Conservation (phyloP, 2,113 vertebrate species). For the Rhipidura dahli region DNA sequence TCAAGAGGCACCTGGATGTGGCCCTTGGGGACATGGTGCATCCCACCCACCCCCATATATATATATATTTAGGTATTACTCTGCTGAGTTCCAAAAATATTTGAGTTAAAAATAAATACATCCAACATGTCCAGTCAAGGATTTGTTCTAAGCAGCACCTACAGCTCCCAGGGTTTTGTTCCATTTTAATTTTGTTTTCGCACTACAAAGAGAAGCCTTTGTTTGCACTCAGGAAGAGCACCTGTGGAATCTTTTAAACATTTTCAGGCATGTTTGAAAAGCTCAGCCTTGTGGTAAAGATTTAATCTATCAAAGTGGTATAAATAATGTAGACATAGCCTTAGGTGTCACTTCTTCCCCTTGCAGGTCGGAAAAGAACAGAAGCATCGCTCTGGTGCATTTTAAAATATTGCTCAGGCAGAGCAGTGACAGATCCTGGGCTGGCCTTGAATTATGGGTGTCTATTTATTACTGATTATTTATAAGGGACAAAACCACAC, state of each 20-base stretch:
- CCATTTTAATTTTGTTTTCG: conserved; percentile 61
- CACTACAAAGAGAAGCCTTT: conserved; percentile 68
- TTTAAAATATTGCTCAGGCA: conserved; percentile 22
- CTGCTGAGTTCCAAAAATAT: conserved; percentile 38
- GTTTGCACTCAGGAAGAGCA: conserved; percentile 71
- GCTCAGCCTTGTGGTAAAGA: conserved; percentile 68
- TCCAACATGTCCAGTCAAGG: conserved; percentile 67
- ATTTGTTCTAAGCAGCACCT: conserved; percentile 47
- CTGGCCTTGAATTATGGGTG: background rate
- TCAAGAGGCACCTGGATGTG: background rate
- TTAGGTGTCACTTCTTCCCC: conserved; percentile 70
- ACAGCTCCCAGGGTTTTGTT: conserved; percentile 56
- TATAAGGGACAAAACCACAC: conserved; percentile 22
- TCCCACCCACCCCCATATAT: background rate
- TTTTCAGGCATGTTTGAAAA: conserved; percentile 74
- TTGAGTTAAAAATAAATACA: conserved; percentile 58
- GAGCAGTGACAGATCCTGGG: background rate
- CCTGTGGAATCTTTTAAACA: conserved; percentile 76
- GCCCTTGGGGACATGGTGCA: background rate
- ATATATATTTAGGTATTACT: background rate
- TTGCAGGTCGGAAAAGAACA: conserved; percentile 42
- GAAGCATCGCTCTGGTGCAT: conserved; percentile 29
- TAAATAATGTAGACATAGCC: conserved; percentile 78
- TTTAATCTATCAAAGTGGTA: conserved; percentile 77
- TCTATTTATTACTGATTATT: conserved; percentile 24